These are phyloP conservation scores for Sciaenops ocellatus DNA, from an alignment of 2,797 vertebrate genomes.

Conservation along the genomic window DNA sequence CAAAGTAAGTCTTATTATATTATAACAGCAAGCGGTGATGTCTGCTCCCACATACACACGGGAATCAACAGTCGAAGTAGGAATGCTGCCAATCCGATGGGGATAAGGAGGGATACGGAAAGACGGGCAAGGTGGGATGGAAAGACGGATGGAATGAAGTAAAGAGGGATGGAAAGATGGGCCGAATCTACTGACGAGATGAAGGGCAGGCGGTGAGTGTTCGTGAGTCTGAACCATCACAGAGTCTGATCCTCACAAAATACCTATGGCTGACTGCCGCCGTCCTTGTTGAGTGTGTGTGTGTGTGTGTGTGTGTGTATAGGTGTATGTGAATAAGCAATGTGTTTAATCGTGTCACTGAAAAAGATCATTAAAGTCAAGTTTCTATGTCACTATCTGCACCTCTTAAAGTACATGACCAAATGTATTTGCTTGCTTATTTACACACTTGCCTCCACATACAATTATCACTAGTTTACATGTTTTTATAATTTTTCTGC, in stretches of 20 bases:
- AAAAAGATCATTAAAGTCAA: neutral
- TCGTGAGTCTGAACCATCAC: conserved; percentile 46
- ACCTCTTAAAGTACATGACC: neutral
- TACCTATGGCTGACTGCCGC: neutral
- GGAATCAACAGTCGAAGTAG: neutral
- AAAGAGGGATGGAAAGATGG: conserved; percentile 30
- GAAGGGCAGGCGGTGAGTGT: conserved; percentile 15
- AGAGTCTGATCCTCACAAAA: conserved; percentile 25
- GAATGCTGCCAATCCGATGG: conserved; percentile 42
- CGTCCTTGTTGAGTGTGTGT: neutral
- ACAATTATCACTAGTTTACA: no score
- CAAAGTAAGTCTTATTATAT: conserved; percentile 39
- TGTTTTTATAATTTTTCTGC: neutral
- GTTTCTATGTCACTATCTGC: neutral
- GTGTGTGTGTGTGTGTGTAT: neutral
- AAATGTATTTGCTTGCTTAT: neutral
- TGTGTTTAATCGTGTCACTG: neutral
- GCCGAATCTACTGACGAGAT: conserved; percentile 9
- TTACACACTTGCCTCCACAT: neutral
- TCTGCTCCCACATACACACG: conserved; percentile 23
- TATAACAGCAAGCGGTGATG: conserved; percentile 13
- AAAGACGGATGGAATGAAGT: conserved; percentile 25
- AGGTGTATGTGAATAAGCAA: neutral
- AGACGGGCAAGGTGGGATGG: conserved; percentile 41
- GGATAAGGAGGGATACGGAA: conserved; percentile 41